Base-by-base conservation (phyloP, 2,888 invertebrate genomes). In the Tetheella fluctuosa region DNA sequence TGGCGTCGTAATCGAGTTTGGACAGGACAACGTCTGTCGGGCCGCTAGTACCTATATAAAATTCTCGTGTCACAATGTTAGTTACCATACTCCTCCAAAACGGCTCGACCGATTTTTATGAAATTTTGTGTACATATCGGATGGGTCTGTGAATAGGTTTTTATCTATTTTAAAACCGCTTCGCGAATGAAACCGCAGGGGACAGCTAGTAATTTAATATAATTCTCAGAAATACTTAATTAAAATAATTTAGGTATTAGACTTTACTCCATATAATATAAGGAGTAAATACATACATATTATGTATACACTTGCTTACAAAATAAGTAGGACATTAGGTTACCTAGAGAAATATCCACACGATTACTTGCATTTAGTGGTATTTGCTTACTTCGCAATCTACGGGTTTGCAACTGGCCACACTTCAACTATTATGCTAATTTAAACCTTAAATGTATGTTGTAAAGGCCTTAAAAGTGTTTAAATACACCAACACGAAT, bases 361-460 rank as follows among this genome's bases (percentile, higher is more conserved):
- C 71, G 68, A 77, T 77, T 73, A 70, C 71, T 70, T 69, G 62
- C 67, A 73, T 72, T 71, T 71, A 71, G 70, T 72, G 69, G 64
- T 80, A 75, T 86, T 86, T 84, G 80, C 74, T 71, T 69, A 81
- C 81, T 81, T 70, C 76, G 85, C 81, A 88, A 85, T 76, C 67
- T 71, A 48, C 48, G 48, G 48, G 48, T 48, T 48, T 48, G n/a
- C 42, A 42, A n/a, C n/a, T 48, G 20, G 48, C 48, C 67, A 65
- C 52, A 67, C 65, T 59, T 53, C 64, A 61, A 63, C 64, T 25
- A 56, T 17, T 60, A 64, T 66, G 60, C 64, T 61, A 73, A 70
- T 70, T 60, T 69, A 25, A 64, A 65, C 64, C 67, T 66, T 76
- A 63, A 55, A 30, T 37, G 23, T 37, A 55, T 34, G 34, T 55